These are phyloP conservation scores for Oedothorax gibbosus DNA, from an alignment of 1,140 invertebrate genomes.

Conservation along the genomic window DNA sequence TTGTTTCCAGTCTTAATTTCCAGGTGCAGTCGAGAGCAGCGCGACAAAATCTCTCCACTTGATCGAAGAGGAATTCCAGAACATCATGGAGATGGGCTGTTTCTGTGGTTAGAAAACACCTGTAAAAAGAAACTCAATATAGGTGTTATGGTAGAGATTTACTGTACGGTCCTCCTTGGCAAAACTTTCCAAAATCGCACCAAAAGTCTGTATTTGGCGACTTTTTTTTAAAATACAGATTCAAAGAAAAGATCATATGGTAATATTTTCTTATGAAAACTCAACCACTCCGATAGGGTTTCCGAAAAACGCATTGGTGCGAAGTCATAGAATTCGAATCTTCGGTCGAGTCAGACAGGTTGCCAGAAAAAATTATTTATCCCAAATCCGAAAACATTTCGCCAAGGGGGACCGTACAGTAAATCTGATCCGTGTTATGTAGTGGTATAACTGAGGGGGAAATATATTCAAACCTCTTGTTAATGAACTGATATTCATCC, in stretches of 20 bases:
- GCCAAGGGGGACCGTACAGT: no score
- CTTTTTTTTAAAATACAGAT: background rate
- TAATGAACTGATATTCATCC: no score
- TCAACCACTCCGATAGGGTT: background rate
- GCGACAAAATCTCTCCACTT: conserved; percentile 33
- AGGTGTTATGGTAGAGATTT: background rate
- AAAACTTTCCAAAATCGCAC: background rate
- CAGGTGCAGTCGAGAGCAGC: background rate
- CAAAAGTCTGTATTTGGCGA: no score
- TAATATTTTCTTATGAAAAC: background rate
- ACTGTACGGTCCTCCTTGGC: background rate
- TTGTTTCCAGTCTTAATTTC: background rate
- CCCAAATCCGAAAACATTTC: no score
- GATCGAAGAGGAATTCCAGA: background rate
- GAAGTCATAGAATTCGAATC: no score
- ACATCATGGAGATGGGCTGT: conserved; percentile 4
- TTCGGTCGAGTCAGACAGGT: no score
- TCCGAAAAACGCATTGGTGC: no score
- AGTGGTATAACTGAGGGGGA: no score
- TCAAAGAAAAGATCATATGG: background rate
- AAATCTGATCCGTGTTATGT: no score
- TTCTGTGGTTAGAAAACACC: conserved; percentile 46
- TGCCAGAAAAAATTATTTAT: no score
- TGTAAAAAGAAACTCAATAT: background rate
- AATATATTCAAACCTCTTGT: no score